These are phyloP conservation scores for Notiomystis cincta DNA, from an alignment of 2,113 vertebrate species.

Conservation along the genomic window DNA sequence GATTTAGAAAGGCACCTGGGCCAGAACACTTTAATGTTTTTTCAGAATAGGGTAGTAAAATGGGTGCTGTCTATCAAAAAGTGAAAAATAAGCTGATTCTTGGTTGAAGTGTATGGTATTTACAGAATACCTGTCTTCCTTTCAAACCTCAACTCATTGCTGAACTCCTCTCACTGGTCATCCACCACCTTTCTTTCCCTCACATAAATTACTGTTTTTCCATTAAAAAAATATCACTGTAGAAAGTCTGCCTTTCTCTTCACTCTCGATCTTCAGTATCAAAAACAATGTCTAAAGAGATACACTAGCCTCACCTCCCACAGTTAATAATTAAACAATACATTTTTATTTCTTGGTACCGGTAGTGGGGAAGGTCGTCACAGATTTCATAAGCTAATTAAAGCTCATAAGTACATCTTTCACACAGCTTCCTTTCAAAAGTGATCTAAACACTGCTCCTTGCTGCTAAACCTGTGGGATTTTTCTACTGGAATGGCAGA, in stretches of 20 bases:
- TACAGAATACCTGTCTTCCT: neutral
- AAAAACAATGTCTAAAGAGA: neutral
- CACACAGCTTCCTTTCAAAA: conserved; percentile 21
- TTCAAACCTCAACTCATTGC: neutral
- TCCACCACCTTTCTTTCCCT: neutral
- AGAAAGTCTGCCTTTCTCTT: neutral
- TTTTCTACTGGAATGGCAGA: conserved; percentile 23
- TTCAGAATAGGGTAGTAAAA: neutral
- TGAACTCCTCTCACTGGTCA: neutral
- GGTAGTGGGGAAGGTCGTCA: neutral
- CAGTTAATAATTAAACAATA: conserved; percentile 15
- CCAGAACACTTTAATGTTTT: neutral
- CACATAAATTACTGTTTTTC: neutral
- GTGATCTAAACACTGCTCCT: conserved; percentile 31
- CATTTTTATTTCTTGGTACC: conserved; percentile 10
- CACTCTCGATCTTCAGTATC: neutral
- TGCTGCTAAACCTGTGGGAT: conserved; percentile 21
- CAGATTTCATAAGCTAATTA: conserved; percentile 37
- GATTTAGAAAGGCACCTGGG: neutral
- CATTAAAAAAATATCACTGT: neutral
- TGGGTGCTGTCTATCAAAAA: neutral
- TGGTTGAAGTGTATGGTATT: neutral
- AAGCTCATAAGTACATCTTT: conserved; percentile 31
- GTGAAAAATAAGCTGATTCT: neutral
- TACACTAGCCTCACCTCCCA: neutral